Evolutionary conservation across 2,888 invertebrate species (phyloP).

Genomic region (Hypselothyrea guttata): DNA sequence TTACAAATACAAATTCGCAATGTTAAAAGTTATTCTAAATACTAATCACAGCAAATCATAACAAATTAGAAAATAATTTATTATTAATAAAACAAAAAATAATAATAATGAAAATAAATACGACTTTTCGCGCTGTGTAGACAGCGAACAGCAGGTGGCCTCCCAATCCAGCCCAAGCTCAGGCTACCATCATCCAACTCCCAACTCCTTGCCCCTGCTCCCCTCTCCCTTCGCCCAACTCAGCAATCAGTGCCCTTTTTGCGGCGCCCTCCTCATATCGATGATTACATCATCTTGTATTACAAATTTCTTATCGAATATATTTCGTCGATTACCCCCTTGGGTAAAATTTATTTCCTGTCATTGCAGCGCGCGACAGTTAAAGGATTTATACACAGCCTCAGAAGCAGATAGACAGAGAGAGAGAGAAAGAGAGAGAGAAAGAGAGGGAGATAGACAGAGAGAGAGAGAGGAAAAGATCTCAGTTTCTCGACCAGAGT

Average conservation of each 20-base stretch:
- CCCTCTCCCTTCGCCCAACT: constrained; percentile 14
- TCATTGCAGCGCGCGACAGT: constrained; percentile 76
- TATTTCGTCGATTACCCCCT: constrained; percentile 82
- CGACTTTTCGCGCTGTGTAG: no score
- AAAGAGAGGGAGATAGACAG: constrained; percentile 19
- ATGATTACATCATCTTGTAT: constrained; percentile 72
- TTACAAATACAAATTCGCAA: no score
- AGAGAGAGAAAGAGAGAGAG: constrained; percentile 5
- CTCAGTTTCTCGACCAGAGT: no score
- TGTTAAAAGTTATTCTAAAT: no score
- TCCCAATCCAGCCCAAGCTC: constrained; percentile 6
- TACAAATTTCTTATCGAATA: constrained; percentile 80
- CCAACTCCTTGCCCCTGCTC: not conserved
- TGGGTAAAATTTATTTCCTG: constrained; percentile 82
- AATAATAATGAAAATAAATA: no score
- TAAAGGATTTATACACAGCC: constrained; percentile 76
- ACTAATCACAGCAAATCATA: no score
- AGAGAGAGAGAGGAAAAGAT: not conserved
- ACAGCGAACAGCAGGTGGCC: constrained; percentile 59
- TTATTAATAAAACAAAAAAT: no score
- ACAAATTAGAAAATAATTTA: no score
- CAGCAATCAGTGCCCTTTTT: constrained; percentile 29
- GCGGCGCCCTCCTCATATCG: constrained; percentile 41
- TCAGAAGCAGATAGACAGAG: constrained; percentile 22
- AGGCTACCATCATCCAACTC: not conserved